Evolutionary conservation across 1,140 invertebrate genomes (phyloP), one percentile per base, ranked within the genome.

Genomic region (Meloidogyne chitwoodi): DNA sequence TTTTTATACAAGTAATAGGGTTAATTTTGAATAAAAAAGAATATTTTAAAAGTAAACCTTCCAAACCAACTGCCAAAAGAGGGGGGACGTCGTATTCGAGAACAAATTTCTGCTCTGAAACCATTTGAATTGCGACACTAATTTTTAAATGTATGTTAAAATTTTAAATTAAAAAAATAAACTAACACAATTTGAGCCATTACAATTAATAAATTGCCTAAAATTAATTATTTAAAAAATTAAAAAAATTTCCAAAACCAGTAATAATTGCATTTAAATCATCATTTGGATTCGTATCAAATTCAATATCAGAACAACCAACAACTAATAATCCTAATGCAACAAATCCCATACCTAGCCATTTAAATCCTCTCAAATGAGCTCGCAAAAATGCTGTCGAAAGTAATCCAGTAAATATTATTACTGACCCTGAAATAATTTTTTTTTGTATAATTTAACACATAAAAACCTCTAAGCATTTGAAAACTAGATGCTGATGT

Each of bases 401-500:
- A 0, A 96, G 89, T 12, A 96, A 86, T 3, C 93, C 94, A 62
- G 95, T 95, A 88, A 98, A 98, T 11, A 98, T 90, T 76, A 98
- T 95, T 0, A 96, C 92, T 77, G 94, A 91, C 74, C 93, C 92
- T 93, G 82, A 48, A 88, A 86, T n/a, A n/a, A n/a, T n/a, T n/a
- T n/a, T 62, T 69, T 74, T 31, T 19, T 22, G 2, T 10, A 63
- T 29, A 26, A n/a, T 48, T 62, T 62, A 44, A 75, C 8, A 68
- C 63, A 77, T 31, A 66, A 63, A 74, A 83, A 91, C 93, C 94
- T 90, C 95, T 89, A 79, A 98, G 91, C 95, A 98, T 98, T 90
- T 97, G 95, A 87, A 96, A 97, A 85, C 93, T 95, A 73, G 93
- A 95, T 0, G 93, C 92, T 87, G 93, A 95, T 0, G 95, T 98